These are phyloP conservation scores for Pedionomus torquatus DNA, from an alignment of 2,113 vertebrate genomes.

Conservation along the genomic window DNA sequence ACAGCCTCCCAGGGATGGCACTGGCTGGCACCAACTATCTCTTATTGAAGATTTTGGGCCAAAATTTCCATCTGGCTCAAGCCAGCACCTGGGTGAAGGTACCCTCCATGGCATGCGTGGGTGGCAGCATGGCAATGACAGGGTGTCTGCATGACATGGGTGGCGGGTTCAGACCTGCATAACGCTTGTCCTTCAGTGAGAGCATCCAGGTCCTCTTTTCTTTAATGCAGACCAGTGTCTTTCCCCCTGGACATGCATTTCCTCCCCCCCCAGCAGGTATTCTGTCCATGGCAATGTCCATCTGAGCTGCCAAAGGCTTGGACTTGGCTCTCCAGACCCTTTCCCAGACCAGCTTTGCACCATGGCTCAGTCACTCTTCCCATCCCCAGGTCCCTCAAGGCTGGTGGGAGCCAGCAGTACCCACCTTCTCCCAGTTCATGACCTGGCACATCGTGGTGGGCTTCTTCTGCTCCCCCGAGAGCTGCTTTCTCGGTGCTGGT, in stretches of 20 bases:
- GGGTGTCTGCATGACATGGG: neutral
- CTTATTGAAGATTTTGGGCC: neutral
- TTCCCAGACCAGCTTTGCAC: neutral
- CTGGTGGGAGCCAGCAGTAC: neutral
- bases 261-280: neutral
- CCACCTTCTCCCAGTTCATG: neutral
- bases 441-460: neutral
- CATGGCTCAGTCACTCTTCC: neutral
- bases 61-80: neutral
- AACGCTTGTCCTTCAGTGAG: neutral
- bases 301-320: neutral
- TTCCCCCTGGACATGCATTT: neutral
- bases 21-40: neutral
- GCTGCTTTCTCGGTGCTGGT: neutral
- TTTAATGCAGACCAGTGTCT: fast-evolving
- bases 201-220: neutral
- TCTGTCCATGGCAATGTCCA: neutral
- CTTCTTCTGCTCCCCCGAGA: constrained; percentile 16
- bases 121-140: neutral
- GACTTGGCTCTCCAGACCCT: neutral
- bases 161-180: neutral
- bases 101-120: fast-evolving
- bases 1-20: neutral
- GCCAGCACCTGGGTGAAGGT: neutral
- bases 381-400: neutral